phyloP scores from a whole-genome alignment of 92 coral and sea anemone genomes.

The Heteractis magnifica region DNA sequence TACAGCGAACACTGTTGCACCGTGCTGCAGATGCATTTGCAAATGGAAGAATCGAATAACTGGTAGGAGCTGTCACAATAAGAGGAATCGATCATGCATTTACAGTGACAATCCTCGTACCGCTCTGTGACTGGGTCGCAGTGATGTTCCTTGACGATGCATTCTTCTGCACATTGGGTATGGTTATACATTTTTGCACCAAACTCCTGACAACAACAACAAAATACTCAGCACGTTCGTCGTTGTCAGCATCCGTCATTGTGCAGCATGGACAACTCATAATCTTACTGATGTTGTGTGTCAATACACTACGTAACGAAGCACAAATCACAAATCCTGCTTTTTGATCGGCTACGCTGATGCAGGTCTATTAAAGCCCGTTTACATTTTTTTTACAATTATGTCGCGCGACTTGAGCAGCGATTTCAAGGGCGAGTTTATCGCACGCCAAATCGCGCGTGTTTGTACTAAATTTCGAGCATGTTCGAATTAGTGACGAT shows the following conservation, averaged over 20 bases:
- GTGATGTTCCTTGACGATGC: constrained; percentile 33
- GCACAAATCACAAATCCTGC: too few species aligned
- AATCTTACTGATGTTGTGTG: too few species aligned
- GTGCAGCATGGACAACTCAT: too few species aligned
- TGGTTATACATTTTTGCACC: constrained; percentile 40
- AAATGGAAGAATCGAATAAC: constrained; percentile 2
- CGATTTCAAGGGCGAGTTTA: too few species aligned
- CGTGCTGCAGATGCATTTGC: constrained; percentile 31
- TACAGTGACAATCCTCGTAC: constrained; percentile 20
- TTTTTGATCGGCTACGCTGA: too few species aligned
- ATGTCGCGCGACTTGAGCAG: too few species aligned
- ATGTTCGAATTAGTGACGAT: too few species aligned
- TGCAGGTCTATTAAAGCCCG: too few species aligned
- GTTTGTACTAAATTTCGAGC: too few species aligned
- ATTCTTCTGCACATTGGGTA: constrained; percentile 50
- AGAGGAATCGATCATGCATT: constrained; percentile 6
- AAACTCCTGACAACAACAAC: neutral
- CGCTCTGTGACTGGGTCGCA: constrained; percentile 36
- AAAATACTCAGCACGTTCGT: neutral
- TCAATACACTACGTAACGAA: too few species aligned
- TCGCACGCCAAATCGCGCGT: too few species aligned
- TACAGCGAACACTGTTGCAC: constrained; percentile 5
- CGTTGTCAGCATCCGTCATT: neutral
- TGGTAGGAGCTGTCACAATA: constrained; percentile 19
- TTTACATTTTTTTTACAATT: too few species aligned